Percentiles rank a stretch among this genome's conserved stretches.
phyloP scores from a whole-genome alignment of 2,113 vertebrate species.

The Mormoops blainvillei region DNA sequence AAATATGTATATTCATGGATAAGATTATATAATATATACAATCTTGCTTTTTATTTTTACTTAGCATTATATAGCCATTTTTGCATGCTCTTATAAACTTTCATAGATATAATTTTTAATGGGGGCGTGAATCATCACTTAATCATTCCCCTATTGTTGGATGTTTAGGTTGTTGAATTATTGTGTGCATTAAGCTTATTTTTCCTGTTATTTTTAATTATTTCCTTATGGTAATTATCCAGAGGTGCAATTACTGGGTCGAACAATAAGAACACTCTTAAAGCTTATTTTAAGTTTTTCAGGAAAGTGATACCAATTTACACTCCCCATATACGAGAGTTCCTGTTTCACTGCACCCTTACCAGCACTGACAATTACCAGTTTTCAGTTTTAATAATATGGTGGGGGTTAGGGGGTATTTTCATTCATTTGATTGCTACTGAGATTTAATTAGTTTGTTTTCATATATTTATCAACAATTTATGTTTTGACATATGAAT shows the following conservation, averaged over 20 bases:
- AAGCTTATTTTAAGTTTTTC: constrained; percentile 30
- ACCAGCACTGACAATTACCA: not conserved
- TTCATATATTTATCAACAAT: not conserved
- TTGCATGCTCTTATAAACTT: not conserved
- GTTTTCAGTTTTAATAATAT: not conserved
- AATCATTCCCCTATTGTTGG: not conserved
- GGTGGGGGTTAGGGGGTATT: not conserved
- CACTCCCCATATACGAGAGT: not conserved
- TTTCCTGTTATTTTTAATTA: constrained; percentile 43
- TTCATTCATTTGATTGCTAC: not conserved
- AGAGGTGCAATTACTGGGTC: not conserved
- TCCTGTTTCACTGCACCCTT: not conserved
- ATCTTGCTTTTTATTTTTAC: not conserved
- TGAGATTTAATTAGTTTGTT: not conserved
- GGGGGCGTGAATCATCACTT: not conserved
- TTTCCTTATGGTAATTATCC: constrained; percentile 21
- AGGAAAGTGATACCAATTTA: not conserved
- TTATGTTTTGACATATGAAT: constrained; percentile 10
- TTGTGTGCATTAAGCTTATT: constrained; percentile 23
- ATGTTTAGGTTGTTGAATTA: not conserved
- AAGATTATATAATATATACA: not conserved
- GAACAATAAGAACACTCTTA: not conserved
- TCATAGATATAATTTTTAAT: not conserved
- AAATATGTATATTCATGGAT: not conserved
- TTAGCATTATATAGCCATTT: not conserved